Base-by-base conservation (phyloP, 2,888 invertebrate genomes). In the Mesorhabditis belari region DNA sequence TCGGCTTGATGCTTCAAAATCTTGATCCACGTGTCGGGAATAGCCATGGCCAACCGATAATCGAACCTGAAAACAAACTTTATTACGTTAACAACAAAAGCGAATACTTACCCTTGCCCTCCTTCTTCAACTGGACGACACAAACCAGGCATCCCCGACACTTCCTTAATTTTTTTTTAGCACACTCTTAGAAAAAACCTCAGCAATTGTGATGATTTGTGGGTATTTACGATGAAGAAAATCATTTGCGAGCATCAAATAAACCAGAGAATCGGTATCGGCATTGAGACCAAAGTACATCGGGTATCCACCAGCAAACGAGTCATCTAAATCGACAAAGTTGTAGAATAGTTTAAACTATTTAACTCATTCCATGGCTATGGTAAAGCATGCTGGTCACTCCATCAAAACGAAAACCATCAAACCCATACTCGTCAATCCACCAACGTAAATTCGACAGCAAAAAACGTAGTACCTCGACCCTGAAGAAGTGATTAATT, bases 341-440 rank as follows among this genome's bases (percentile, higher is more conserved):
- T n/a, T n/a, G n/a, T n/a, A n/a, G n/a, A n/a, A n/a, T n/a, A n/a
- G n/a, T 25, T 53, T 49, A 49, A 2, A 21, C 27, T 12, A 6
- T 67, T 80, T 71, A 73, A 66, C 91, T 91, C 77, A 91, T 88
- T 64, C 98, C 98, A 78, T 94, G 90, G 21, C 91, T 90, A 84
- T 99, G 98, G 83, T 96, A 99, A 80, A 99, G 81, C 92, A 95
- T 95, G 0, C 93, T 98, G 0, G 98, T 95, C 0, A 96, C 94
- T 0, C 99, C 99, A 84, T 99, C 98, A 83, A 99, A 99, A 85
- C 94, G 88, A 83, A 91, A 99, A 59, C 99, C 98, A 85, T 99
- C 99, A 82, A 99, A 99, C 56, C 88, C 87, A 81, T 94, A 99
- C 82, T 94, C 94, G 68, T 96, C 94, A 80, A 92, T 87, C 85